These are phyloP conservation scores for Apeira syringaria DNA, from an alignment of 2,888 invertebrate species.

Conservation along the genomic window DNA sequence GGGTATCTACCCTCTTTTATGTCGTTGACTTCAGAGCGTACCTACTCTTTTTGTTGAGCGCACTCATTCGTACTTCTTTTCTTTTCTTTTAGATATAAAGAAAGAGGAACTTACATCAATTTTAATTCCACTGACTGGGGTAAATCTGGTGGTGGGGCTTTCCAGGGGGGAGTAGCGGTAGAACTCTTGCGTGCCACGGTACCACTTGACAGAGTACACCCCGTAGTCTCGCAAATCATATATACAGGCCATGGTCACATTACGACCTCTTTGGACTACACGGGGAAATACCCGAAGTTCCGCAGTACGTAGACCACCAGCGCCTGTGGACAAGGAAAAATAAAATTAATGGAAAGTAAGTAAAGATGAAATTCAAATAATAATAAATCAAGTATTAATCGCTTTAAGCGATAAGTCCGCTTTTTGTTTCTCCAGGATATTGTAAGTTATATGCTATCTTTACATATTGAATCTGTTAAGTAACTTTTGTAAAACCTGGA, in stretches of 20 bases:
- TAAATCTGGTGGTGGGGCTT: conserved; percentile 87
- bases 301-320: conserved; percentile 88
- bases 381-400: too few species aligned
- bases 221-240: conserved; percentile 90
- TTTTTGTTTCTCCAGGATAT: too few species aligned
- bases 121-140: conserved; percentile 88
- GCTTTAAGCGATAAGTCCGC: too few species aligned
- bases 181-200: conserved; percentile 91
- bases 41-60: too few species aligned
- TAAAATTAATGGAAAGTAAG: not conserved
- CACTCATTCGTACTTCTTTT: too few species aligned
- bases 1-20: too few species aligned
- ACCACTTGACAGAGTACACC: conserved; percentile 94
- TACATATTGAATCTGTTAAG: too few species aligned
- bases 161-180: conserved; percentile 92
- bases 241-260: conserved; percentile 88
- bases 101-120: conserved; percentile 96
- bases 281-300: conserved; percentile 88
- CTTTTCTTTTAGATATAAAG: too few species aligned
- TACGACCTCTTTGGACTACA: conserved; percentile 87
- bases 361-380: too few species aligned
- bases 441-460: too few species aligned
- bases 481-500: too few species aligned
- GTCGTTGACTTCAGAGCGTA: too few species aligned
- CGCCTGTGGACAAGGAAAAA: conserved; percentile 70